Base-by-base conservation (phyloP, 2,113 vertebrate species). In the Paralichthys olivaceus region DNA sequence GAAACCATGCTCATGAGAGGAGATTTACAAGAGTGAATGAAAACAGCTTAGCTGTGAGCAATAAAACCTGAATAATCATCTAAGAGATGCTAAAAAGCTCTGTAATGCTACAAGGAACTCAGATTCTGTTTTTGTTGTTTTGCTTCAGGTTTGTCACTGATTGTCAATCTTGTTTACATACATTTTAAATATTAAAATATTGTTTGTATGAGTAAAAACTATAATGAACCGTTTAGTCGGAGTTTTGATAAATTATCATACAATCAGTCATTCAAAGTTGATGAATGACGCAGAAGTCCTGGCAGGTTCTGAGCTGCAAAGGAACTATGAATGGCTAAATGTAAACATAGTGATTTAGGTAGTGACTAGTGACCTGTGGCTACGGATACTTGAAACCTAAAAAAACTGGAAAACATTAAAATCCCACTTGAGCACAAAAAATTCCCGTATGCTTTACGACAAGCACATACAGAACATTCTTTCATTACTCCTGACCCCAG, bases 391-490 rank as follows among this genome's bases (percentile, higher is more conserved):
- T 56, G 28, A 70, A 45, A 51, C 40, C 19, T 45, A 66, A 60
- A 62, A 26, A 40, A 75, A 61, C 23, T 70, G 47, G 54, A 71
- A 79, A 80, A 65, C 22, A 63, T 53, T 67, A 43, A 56, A 62
- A 40, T 56, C 62, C 61, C 71, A 43, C 58, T 32, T 51, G 32
- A 60, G 67, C 1, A 9, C 28, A 17, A 3, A 20, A 34, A 28
- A 23, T 7, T 28, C 25, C 15, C 1, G 14, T 19, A 1, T 22
- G 60, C 14, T 61, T 15, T 37, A 12, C 0, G 0, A 20, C 0
- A 1, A 60, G 68, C 23, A 2, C 1, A 1, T 43, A 66, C 37
- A 45, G 68, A 56, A 66, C 75, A 26, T 59, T 79, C 58, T 62
- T 15, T 75, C 40, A 63, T 73, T 64, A 58, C 58, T 55, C 62